Evolutionary conservation across 2,113 vertebrate species (phyloP).

Genomic region (Cephalopholis sonnerati): DNA sequence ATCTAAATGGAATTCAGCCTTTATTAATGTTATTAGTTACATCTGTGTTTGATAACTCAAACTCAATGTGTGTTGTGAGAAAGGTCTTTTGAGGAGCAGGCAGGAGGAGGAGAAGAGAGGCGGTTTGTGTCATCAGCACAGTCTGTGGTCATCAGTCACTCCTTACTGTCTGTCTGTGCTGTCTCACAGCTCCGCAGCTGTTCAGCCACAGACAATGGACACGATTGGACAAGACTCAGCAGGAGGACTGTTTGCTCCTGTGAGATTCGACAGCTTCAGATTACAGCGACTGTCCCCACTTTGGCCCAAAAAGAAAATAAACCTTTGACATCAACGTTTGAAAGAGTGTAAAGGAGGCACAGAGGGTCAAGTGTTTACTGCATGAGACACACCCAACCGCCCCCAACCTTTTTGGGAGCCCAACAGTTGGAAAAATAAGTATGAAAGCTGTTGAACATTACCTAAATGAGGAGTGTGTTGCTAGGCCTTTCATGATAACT

Average conservation of each 20-base stretch:
- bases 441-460: background rate
- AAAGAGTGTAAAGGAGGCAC: background rate
- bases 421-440: too few species aligned
- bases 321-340: background rate
- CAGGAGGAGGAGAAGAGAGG: slow-evolving; percentile 1
- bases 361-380: background rate
- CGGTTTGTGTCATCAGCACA: slow-evolving; percentile 27
- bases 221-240: slow-evolving; percentile 49
- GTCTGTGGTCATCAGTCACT: slow-evolving; percentile 53
- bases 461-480: too few species aligned
- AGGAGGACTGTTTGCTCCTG: slow-evolving; percentile 28
- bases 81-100: background rate
- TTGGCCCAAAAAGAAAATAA: background rate
- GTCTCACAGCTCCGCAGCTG: slow-evolving; percentile 67
- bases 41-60: slow-evolving; percentile 12
- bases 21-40: background rate
- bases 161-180: slow-evolving; percentile 17
- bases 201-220: slow-evolving; percentile 51
- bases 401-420: background rate
- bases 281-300: background rate
- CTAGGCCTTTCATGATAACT: too few species aligned
- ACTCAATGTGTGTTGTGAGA: background rate
- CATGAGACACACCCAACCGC: background rate
- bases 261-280: slow-evolving; percentile 35
- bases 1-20: background rate